phyloP scores from a whole-genome alignment of 2,113 vertebrate genomes.

The Scolopax mira region DNA sequence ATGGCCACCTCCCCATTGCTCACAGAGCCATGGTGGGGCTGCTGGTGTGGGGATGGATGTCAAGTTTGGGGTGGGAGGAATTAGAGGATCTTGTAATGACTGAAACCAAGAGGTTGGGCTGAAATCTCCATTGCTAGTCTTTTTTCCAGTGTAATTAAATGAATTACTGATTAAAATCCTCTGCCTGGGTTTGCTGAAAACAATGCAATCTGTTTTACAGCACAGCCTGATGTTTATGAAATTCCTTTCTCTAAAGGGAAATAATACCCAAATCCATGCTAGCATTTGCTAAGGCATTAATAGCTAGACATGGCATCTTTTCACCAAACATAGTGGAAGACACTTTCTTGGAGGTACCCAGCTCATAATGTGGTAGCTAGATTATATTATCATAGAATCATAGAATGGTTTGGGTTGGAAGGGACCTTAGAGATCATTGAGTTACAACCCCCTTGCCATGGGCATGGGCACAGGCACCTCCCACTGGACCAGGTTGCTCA shows the following conservation, averaged over 20 bases:
- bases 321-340: background rate
- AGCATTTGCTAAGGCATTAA: background rate
- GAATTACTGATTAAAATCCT: background rate
- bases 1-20: rapidly evolving
- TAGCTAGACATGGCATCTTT: background rate
- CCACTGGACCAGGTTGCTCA: too few relatives aligned
- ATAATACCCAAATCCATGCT: background rate
- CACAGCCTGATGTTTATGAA: background rate
- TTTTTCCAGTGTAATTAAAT: slow-evolving; percentile 8
- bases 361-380: background rate
- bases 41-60: rapidly evolving
- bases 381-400: background rate
- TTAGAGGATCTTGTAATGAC: background rate
- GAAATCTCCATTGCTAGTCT: background rate
- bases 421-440: too few relatives aligned
- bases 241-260: background rate
- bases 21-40: background rate
- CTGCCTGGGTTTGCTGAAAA: slow-evolving; percentile 2
- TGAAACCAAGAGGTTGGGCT: background rate
- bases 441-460: too few relatives aligned
- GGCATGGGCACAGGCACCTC: too few relatives aligned
- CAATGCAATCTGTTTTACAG: background rate
- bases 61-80: background rate
- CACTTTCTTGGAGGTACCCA: background rate
- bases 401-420: too few relatives aligned